These are phyloP conservation scores for Tetropium fuscum DNA, from an alignment of 2,888 invertebrate genomes.

Conservation along the genomic window DNA sequence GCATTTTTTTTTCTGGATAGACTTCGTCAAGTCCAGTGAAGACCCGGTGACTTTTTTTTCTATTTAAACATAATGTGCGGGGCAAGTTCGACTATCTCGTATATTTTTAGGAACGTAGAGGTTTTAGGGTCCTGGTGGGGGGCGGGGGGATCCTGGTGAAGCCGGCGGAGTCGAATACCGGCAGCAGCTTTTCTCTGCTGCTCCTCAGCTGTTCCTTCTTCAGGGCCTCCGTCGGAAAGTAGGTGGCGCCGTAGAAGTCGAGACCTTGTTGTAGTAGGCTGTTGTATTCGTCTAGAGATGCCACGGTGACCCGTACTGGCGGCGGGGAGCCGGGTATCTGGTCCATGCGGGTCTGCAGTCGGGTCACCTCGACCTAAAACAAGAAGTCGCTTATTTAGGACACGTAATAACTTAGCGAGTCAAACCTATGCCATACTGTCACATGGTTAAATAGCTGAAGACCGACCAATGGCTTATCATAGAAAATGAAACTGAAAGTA, in stretches of 20 bases:
- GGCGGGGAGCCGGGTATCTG: constrained; percentile 71
- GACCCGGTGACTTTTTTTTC: no score
- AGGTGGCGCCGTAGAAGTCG: constrained; percentile 90
- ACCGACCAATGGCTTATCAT: no score
- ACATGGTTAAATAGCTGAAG: no score
- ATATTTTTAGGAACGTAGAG: constrained; percentile 49
- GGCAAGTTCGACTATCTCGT: constrained; percentile 25
- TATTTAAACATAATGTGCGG: no score
- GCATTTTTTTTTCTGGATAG: no score
- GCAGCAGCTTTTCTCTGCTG: constrained; percentile 69
- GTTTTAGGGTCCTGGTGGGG: constrained; percentile 74
- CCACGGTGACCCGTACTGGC: constrained; percentile 79
- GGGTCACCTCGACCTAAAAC: constrained; percentile 76
- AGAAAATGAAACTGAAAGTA: no score
- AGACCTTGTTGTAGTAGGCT: constrained; percentile 84
- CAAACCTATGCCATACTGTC: no score
- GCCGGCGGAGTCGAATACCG: constrained; percentile 88
- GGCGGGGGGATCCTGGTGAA: constrained; percentile 87
- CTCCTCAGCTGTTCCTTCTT: constrained; percentile 72
- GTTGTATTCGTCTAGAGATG: constrained; percentile 82
- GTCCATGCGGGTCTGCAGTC: constrained; percentile 70
- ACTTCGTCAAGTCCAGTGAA: no score
- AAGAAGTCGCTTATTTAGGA: no score
- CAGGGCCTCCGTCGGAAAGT: constrained; percentile 83
- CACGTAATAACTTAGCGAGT: no score